Percentiles rank a stretch among this genome's conserved stretches.
Conservation (phyloP, 1,140 invertebrate species). For the Phymastichus coffea region DNA sequence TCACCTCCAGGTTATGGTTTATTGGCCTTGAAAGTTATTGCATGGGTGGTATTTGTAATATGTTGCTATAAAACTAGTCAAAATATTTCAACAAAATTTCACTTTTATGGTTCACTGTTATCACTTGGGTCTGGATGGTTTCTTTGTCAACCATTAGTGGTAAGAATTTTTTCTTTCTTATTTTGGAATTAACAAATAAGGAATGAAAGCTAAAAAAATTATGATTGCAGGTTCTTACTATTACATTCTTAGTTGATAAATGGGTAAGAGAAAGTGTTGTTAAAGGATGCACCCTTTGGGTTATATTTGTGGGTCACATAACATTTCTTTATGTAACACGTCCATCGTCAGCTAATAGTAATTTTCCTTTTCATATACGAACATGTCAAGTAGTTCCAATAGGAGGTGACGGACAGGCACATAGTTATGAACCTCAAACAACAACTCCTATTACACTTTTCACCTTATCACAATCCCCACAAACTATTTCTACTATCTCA, state of each 20-base stretch:
- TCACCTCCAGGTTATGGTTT: slow-evolving; percentile 84
- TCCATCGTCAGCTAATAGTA: slow-evolving; percentile 41
- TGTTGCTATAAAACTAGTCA: slow-evolving; percentile 56
- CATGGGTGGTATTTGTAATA: slow-evolving; percentile 83
- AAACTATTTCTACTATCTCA: slow-evolving; percentile 13
- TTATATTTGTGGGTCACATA: slow-evolving; percentile 76
- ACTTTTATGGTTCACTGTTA: slow-evolving; percentile 82
- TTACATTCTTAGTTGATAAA: slow-evolving; percentile 79
- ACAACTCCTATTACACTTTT: slow-evolving; percentile 31
- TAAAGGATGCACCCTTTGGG: slow-evolving; percentile 73
- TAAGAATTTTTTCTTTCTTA: slow-evolving; percentile 27
- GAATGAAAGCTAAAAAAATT: too few relatives aligned
- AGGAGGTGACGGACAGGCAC: slow-evolving; percentile 39
- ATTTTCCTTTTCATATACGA: slow-evolving; percentile 50
- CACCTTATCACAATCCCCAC: slow-evolving; percentile 34
- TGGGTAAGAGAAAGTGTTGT: slow-evolving; percentile 91
- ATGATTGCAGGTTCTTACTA: slow-evolving; percentile 72
- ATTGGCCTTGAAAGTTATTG: slow-evolving; percentile 72
- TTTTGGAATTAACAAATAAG: slow-evolving; percentile 1
- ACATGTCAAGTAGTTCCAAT: slow-evolving; percentile 47
- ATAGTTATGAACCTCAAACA: slow-evolving; percentile 42
- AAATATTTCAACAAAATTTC: slow-evolving; percentile 43
- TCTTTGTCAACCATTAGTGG: slow-evolving; percentile 43
- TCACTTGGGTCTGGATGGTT: slow-evolving; percentile 70
- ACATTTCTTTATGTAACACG: slow-evolving; percentile 68